A percentile compares a stretch with the other conserved stretches of the same genome.
These are phyloP conservation scores for Trichopoda pennipes DNA, from an alignment of 2,888 invertebrate species.

Conservation along the genomic window DNA sequence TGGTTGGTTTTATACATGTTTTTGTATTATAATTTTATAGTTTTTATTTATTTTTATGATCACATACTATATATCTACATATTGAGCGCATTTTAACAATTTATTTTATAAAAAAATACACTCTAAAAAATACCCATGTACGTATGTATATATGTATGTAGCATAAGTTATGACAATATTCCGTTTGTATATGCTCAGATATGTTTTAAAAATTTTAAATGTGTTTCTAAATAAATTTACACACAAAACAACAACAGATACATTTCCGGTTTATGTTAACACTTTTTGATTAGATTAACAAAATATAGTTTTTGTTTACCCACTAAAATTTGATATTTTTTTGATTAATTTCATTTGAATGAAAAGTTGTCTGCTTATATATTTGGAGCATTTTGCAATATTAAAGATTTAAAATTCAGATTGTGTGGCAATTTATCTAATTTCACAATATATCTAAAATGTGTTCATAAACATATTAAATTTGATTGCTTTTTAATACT, in stretches of 20 bases:
- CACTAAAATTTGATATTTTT: conserved; percentile 27
- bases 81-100: conserved; percentile 38
- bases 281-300: conserved; percentile 54
- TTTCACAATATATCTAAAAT: neutral
- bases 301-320: conserved; percentile 15
- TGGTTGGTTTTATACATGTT: conserved; percentile 52
- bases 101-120: conserved; percentile 27
- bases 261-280: conserved; percentile 46
- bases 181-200: neutral
- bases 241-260: neutral
- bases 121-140: too few relatives aligned
- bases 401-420: neutral
- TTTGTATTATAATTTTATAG: conserved; percentile 24
- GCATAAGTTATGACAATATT: neutral
- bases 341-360: neutral
- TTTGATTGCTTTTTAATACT: too few relatives aligned
- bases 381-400: conserved; percentile 14
- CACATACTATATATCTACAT: neutral
- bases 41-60: too few relatives aligned
- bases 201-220: neutral
- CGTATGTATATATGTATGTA: neutral
- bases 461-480: too few relatives aligned
- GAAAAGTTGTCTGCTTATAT: neutral
- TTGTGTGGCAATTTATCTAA: neutral
- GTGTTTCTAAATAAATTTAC: neutral